Evolutionary conservation across 2,797 vertebrate genomes (phyloP).

Genomic region (Setipinna tenuifilis): DNA sequence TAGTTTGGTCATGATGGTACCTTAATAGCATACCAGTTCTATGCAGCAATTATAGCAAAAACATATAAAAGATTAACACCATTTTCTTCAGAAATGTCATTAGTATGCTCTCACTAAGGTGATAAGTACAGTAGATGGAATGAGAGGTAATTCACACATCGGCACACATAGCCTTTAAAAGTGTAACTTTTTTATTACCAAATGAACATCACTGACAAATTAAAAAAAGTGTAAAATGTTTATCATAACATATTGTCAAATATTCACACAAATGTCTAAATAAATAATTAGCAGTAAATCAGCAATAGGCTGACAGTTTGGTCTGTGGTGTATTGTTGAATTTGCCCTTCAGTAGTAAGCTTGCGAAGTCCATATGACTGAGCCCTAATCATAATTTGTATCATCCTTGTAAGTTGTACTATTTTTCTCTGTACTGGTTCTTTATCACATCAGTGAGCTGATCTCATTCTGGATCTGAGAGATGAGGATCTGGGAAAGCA

Average conservation of each 20-base stretch:
- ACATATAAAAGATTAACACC: background rate
- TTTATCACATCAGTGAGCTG: constrained; percentile 63
- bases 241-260: constrained; percentile 5
- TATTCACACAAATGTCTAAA: background rate
- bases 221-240: background rate
- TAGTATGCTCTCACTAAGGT: background rate
- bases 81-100: background rate
- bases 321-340: background rate
- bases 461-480: constrained; percentile 81
- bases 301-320: background rate
- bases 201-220: constrained; percentile 9
- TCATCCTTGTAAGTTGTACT: background rate
- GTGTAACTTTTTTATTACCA: background rate
- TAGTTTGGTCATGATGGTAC: background rate
- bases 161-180: background rate
- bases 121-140: background rate
- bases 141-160: background rate
- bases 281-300: background rate
- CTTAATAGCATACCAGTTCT: background rate
- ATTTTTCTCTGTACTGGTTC: background rate
- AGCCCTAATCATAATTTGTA: constrained; percentile 19
- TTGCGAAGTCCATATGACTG: background rate
- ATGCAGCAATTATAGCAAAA: background rate
- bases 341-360: background rate
- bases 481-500: constrained; percentile 81